These are phyloP conservation scores for Ophion costatus DNA, from an alignment of 2,888 invertebrate genomes.

Conservation along the genomic window DNA sequence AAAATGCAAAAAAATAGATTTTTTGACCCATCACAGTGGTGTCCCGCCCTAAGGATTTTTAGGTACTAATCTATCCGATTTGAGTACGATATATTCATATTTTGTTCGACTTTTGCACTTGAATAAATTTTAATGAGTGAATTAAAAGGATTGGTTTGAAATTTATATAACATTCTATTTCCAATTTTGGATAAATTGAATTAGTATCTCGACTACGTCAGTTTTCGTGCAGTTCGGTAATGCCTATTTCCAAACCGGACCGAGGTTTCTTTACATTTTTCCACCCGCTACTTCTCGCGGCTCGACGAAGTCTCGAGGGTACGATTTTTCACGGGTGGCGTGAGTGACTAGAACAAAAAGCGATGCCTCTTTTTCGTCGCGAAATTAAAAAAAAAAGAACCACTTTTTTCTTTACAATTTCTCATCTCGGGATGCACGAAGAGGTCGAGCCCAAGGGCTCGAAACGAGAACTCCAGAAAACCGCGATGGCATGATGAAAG, in stretches of 20 bases:
- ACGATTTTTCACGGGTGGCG: conserved; percentile 55
- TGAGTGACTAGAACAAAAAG: conserved; percentile 30
- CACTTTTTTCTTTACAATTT: conserved; percentile 32
- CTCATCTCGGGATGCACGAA: conserved; percentile 38
- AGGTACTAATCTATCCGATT: too few relatives aligned
- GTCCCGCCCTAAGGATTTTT: too few relatives aligned
- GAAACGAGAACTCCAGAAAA: conserved; percentile 32
- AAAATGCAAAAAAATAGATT: too few relatives aligned
- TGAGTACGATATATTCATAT: too few relatives aligned
- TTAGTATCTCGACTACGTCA: not conserved
- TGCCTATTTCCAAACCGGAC: not conserved
- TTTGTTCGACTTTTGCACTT: too few relatives aligned
- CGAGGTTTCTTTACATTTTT: conserved; percentile 9
- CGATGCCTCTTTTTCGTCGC: not conserved
- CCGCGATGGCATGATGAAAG: conserved; percentile 33
- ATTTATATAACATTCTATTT: too few relatives aligned
- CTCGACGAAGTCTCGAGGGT: conserved; percentile 48
- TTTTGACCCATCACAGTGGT: too few relatives aligned
- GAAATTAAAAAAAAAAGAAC: conserved; percentile 3
- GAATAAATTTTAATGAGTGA: too few relatives aligned
- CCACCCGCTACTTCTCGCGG: conserved; percentile 31
- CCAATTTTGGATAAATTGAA: too few relatives aligned
- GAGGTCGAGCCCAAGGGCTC: conserved; percentile 36
- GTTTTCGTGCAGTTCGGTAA: not conserved
- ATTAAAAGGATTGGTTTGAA: too few relatives aligned